Evolutionary conservation across 2,113 vertebrate genomes (phyloP), one percentile per base, ranked within the genome.

Genomic region (Martes martes): DNA sequence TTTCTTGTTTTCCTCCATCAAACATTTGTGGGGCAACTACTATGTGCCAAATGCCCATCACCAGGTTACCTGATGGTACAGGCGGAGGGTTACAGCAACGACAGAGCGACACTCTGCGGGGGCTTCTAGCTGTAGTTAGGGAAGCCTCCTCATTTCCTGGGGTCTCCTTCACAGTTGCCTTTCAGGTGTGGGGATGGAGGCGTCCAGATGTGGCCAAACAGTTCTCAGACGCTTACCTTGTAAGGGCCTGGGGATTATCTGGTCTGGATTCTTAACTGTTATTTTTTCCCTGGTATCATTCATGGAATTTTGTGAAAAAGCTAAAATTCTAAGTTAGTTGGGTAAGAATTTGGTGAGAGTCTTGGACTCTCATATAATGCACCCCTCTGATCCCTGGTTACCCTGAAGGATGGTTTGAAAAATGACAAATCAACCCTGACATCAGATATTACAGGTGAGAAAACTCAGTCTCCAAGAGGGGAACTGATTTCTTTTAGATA

Each of bases 41-140:
- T 0, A 23, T 0, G 3, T 42, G 42, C 19, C 15, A 50, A 50
- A 36, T 9, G 73, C 73, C 42, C 7, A 15, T 24, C 39, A 9
- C 16, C 9, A 23, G 16, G 33, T 50, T 23, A 13, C 31, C 21
- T 7, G 47, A 21, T 0, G 0, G 0, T 39, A 23, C 52, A 28
- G 11, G 52, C 2, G 4, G 15, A 19, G 15, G 28, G 42, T 16
- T 23, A 3, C 21, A n/a, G 21, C 9, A 7, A 0, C 2, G 2
- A 14, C 6, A 23, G 36, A 36, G 9, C 0, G 19, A 71, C 23
- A 59, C 36, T 2, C 24, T 63, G 59, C 9, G 11, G 74, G 42
- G 42, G 28, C 28, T 55, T 61, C 28, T 2, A 13, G 14, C 4
- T 19, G 5, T n/a, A 7, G 5, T 28, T 52, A 18, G 23, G 74